These are phyloP conservation scores for Stichodactyla mertensii DNA, from an alignment of 64 coral and sea anemone genomes.

Conservation along the genomic window DNA sequence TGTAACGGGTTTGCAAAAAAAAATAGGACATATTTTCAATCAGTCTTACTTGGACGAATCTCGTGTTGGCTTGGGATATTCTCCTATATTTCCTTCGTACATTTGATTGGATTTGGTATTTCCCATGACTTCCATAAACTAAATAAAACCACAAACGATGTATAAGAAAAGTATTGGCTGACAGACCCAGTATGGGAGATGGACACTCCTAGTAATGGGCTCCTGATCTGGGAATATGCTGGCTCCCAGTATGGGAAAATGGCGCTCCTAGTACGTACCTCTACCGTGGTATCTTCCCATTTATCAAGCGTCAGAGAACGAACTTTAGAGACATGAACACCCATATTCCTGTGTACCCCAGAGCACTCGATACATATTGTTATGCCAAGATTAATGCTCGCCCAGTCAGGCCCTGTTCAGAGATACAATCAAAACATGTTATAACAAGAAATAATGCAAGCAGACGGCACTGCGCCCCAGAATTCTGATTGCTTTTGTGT, in stretches of 20 bases:
- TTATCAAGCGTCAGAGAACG: constrained; percentile 90
- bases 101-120: constrained; percentile 83
- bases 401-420: constrained; percentile 88
- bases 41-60: constrained; percentile 92
- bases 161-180: neutral
- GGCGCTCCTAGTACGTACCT: constrained; percentile 29
- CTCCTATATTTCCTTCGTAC: constrained; percentile 72
- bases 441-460: too few relatives aligned
- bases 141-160: neutral
- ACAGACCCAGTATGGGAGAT: neutral
- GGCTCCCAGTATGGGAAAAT: neutral
- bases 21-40: neutral
- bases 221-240: neutral
- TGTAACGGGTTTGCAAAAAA: neutral
- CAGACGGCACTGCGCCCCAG: too few relatives aligned
- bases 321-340: constrained; percentile 96
- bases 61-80: constrained; percentile 66
- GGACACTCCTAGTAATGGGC: neutral
- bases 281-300: constrained; percentile 89
- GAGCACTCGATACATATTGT: constrained; percentile 96
- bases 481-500: too few relatives aligned
- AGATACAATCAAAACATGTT: neutral
- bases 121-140: constrained; percentile 97
- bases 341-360: constrained; percentile 90
- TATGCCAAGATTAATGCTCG: constrained; percentile 90